Base-by-base conservation (phyloP, 2,797 vertebrate genomes). In the Catamblyrhynchus diadema region DNA sequence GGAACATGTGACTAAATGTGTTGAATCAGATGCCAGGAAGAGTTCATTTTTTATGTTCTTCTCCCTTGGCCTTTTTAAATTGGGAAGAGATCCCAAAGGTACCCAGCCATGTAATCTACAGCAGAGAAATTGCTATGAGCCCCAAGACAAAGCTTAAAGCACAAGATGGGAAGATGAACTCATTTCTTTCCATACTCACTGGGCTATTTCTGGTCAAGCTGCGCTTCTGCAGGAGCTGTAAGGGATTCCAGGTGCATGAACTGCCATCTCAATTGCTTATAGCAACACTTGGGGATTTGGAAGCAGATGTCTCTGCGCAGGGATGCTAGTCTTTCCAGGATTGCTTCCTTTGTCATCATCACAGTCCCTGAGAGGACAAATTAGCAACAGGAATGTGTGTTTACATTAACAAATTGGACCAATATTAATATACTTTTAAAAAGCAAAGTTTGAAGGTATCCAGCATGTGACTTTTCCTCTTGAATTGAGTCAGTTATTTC, bases 41-140 rank as follows among this genome's bases (percentile, higher is more conserved):
- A 92, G 54, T 95, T 89, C 81, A 81, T 64, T 85, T 82, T 90
- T 86, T 77, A 67, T 67, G 35, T 2, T 8, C 60, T 78, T 86
- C 47, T 96, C 93, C 81, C 92, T 87, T 91, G 91, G 89, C 57
- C 88, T 93, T 96, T 93, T 91, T 81, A 86, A 91, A 91, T 92
- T 93, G 86, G 65, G 72, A 94, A 83, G 86, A 35, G 51, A 91
- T 96, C 95, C 81, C 86, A 91, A 86, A 93, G 71, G 89, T 95
- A 83, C 39, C 61, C 69, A 93, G 50, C 61, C 91, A 70, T 75
- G 75, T 88, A 92, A 92, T 85, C 74, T 95, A 21, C 50, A 91
- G 84, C 45, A 87, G 61, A 74, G 35, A 91, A 93, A 93, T 90
- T 93, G 35, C 79, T 75, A 51, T 59, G 69, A 64, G 75, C 59